phyloP scores from a whole-genome alignment of 2,888 invertebrate species.

The Apoderus coryli region DNA sequence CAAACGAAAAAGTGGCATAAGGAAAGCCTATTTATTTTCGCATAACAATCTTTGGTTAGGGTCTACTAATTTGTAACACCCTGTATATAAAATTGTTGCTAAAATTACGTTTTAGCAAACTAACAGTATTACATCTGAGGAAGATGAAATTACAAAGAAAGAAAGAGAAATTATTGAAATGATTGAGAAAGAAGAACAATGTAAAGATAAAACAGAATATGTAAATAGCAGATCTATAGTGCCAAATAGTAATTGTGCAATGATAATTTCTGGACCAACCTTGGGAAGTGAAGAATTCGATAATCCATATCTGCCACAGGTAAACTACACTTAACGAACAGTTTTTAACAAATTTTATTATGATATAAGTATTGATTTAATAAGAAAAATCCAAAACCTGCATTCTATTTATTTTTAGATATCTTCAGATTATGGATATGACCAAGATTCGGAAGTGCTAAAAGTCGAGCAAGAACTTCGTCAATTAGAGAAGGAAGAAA shows the following conservation, averaged over 20 bases:
- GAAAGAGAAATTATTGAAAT: constrained; percentile 51
- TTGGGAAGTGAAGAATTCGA: constrained; percentile 25
- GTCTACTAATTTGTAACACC: too few species aligned
- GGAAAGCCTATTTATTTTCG: too few species aligned
- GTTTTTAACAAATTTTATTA: not conserved
- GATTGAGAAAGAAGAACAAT: constrained; percentile 47
- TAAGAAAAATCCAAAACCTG: too few species aligned
- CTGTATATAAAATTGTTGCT: too few species aligned
- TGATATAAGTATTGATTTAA: not conserved
- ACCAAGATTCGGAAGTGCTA: constrained; percentile 37
- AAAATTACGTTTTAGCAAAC: constrained; percentile 35
- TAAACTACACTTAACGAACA: constrained; percentile 12
- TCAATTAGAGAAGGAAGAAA: constrained; percentile 63
- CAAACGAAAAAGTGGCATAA: too few species aligned
- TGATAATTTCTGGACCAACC: constrained; percentile 16
- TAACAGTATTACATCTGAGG: constrained; percentile 61
- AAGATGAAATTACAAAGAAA: constrained; percentile 56
- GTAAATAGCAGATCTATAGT: constrained; percentile 11
- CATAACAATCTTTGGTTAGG: too few species aligned
- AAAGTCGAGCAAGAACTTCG: constrained; percentile 65
- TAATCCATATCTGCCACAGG: constrained; percentile 25
- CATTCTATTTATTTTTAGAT: constrained; percentile 16
- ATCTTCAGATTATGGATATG: constrained; percentile 24
- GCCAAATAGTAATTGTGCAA: constrained; percentile 8
- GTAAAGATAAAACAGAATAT: constrained; percentile 31